A percentile compares a stretch with the other conserved stretches of the same genome.
These are phyloP conservation scores for Anabas testudineus DNA, from an alignment of 2,797 vertebrate species.

Conservation along the genomic window DNA sequence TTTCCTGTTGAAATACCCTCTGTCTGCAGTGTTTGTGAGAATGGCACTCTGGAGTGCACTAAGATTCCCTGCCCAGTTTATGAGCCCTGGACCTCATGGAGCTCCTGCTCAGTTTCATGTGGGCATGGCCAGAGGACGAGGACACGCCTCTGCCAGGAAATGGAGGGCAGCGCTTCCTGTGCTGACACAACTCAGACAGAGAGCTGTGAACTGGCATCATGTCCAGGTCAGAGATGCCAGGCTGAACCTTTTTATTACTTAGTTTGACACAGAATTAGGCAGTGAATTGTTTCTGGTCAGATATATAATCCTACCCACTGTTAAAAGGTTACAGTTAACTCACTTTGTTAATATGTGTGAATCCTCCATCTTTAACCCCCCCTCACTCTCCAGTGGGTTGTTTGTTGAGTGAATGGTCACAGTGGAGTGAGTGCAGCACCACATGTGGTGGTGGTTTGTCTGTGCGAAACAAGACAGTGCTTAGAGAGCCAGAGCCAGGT, in stretches of 20 bases:
- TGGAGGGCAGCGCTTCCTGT: slow-evolving; percentile 72
- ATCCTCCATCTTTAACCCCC: too few relatives aligned
- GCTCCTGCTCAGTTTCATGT: slow-evolving; percentile 86
- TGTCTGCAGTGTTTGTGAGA: slow-evolving; percentile 85
- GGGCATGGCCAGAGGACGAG: slow-evolving; percentile 81
- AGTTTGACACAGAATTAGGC: not conserved
- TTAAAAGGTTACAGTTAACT: not conserved
- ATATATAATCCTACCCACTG: not conserved
- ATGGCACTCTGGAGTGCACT: slow-evolving; percentile 86
- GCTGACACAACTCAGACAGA: slow-evolving; percentile 61
- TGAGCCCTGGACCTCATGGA: slow-evolving; percentile 87
- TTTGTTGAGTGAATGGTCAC: slow-evolving; percentile 84
- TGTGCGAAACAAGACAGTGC: slow-evolving; percentile 77
- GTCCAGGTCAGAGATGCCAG: slow-evolving; percentile 81
- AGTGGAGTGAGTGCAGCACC: slow-evolving; percentile 87
- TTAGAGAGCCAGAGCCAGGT: slow-evolving; percentile 71
- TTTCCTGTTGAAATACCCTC: not conserved
- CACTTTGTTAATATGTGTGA: too few relatives aligned
- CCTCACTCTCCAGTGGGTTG: slow-evolving; percentile 76
- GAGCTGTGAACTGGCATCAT: slow-evolving; percentile 79
- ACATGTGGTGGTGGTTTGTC: slow-evolving; percentile 83
- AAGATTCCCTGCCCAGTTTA: slow-evolving; percentile 80
- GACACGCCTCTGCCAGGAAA: slow-evolving; percentile 79
- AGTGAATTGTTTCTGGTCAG: not conserved
- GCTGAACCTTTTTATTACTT: not conserved